These are phyloP conservation scores for Daptonema setosum DNA, from an alignment of 2,888 invertebrate species.

Conservation along the genomic window DNA sequence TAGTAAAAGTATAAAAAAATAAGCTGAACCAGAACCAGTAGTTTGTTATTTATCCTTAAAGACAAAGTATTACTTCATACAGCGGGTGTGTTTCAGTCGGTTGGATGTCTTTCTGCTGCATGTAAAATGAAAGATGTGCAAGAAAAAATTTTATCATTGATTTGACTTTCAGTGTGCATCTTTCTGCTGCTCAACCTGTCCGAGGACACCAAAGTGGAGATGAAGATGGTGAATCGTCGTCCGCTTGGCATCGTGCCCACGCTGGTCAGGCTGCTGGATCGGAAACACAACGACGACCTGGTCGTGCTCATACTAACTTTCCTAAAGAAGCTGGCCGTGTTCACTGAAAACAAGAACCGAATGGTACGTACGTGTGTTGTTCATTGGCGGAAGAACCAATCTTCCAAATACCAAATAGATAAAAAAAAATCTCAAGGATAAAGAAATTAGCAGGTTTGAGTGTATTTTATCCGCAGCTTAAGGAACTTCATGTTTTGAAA, in stretches of 20 bases:
- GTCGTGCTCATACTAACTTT: conserved; percentile 73
- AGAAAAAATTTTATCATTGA: too few relatives aligned
- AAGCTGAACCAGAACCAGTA: too few relatives aligned
- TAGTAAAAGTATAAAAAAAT: too few relatives aligned
- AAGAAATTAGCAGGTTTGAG: too few relatives aligned
- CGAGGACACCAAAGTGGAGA: conserved; percentile 77
- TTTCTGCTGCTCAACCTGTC: conserved; percentile 81
- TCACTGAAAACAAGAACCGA: conserved; percentile 73
- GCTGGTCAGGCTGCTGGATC: conserved; percentile 62
- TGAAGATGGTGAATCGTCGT: conserved; percentile 67
- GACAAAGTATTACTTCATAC: too few relatives aligned
- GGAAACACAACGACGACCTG: conserved; percentile 39
- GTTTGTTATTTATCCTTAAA: too few relatives aligned
- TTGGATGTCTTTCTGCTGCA: neutral
- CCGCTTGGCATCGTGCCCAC: conserved; percentile 56
- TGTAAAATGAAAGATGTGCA: too few relatives aligned
- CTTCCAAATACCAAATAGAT: conserved; percentile 1
- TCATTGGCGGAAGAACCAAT: neutral
- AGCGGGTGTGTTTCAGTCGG: neutral
- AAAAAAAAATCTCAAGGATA: neutral
- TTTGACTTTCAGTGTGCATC: conserved; percentile 55
- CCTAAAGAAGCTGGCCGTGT: conserved; percentile 77
- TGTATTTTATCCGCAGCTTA: too few relatives aligned
- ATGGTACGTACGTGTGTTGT: conserved; percentile 41
- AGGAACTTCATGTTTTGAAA: too few relatives aligned